Percentiles rank a stretch among this genome's conserved stretches.
phyloP scores from a whole-genome alignment of 2,888 invertebrate genomes.

The Brassicogethes aeneus region DNA sequence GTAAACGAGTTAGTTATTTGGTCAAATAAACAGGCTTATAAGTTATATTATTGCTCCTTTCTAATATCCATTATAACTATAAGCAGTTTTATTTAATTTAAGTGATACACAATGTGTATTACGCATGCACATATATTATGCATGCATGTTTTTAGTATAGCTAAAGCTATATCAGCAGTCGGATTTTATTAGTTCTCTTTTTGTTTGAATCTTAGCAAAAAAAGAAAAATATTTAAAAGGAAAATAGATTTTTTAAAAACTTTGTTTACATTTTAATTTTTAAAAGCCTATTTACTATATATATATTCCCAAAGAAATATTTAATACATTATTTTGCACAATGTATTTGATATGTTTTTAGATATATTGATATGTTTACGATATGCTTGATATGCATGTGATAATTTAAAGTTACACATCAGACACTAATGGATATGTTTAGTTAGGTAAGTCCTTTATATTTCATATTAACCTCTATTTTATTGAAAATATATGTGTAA shows the following conservation, averaged over 20 bases:
- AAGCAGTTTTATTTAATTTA: slow-evolving; percentile 12
- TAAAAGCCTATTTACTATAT: no score
- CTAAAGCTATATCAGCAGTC: background rate
- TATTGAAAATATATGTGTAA: background rate
- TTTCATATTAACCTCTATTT: no score
- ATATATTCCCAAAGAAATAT: no score
- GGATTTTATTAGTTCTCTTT: slow-evolving; percentile 5
- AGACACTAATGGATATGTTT: no score
- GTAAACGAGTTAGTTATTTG: slow-evolving; percentile 18
- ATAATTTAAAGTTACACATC: slow-evolving; percentile 2
- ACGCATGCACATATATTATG: no score
- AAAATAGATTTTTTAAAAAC: no score
- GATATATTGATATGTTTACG: slow-evolving; percentile 4
- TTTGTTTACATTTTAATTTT: no score
- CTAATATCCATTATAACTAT: background rate
- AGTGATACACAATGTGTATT: no score
- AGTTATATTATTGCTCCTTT: slow-evolving; percentile 18
- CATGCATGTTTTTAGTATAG: background rate
- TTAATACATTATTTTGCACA: slow-evolving; percentile 6
- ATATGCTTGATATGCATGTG: slow-evolving; percentile 5
- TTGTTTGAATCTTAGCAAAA: background rate
- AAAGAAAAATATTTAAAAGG: no score
- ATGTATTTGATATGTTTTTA: slow-evolving; percentile 3
- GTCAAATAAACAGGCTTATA: slow-evolving; percentile 10
- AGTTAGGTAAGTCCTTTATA: no score